Conservation (phyloP, 2,888 invertebrate genomes). For the Hirtodrosophila trivittata region DNA sequence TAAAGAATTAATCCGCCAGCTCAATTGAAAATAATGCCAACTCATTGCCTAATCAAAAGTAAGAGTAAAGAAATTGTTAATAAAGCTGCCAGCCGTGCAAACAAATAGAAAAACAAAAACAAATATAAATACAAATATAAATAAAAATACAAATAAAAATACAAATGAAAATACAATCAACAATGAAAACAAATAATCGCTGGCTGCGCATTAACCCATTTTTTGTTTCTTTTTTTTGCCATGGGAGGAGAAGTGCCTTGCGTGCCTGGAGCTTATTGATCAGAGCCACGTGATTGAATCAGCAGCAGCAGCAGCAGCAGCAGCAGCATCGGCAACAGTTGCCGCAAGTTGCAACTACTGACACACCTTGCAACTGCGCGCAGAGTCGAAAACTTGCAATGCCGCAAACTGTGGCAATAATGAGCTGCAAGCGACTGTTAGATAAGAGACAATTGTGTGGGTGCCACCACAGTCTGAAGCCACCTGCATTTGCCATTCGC, state of each 20-base stretch:
- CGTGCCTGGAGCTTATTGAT: slow-evolving; percentile 81
- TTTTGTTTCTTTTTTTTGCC: slow-evolving; percentile 36
- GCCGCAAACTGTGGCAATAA: slow-evolving; percentile 56
- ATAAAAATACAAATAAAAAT: slow-evolving; percentile 23
- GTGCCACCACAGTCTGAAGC: slow-evolving; percentile 57
- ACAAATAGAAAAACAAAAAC: slow-evolving; percentile 17
- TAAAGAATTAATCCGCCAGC: slow-evolving; percentile 72
- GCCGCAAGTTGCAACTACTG: slow-evolving; percentile 74
- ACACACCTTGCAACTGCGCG: slow-evolving; percentile 78
- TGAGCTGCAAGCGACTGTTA: slow-evolving; percentile 68
- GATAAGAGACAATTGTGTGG: slow-evolving; percentile 64
- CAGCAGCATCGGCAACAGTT: slow-evolving; percentile 17
- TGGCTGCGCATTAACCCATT: slow-evolving; percentile 79
- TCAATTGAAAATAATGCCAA: slow-evolving; percentile 44
- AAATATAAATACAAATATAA: slow-evolving; percentile 14
- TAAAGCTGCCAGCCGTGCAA: slow-evolving; percentile 28
- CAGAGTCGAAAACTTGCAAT: no score
- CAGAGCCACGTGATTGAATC: slow-evolving; percentile 74
- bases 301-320: slow-evolving; percentile 32
- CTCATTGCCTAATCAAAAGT: slow-evolving; percentile 77
- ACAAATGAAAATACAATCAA: slow-evolving; percentile 61
- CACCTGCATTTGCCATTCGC: slow-evolving; percentile 62
- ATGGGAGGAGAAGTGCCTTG: slow-evolving; percentile 53
- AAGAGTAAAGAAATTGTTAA: slow-evolving; percentile 72
- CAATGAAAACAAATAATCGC: slow-evolving; percentile 73